A percentile compares a stretch with the other conserved stretches of the same genome.
phyloP scores from a whole-genome alignment of 2,888 invertebrate genomes.

The Candidula unifasciata region DNA sequence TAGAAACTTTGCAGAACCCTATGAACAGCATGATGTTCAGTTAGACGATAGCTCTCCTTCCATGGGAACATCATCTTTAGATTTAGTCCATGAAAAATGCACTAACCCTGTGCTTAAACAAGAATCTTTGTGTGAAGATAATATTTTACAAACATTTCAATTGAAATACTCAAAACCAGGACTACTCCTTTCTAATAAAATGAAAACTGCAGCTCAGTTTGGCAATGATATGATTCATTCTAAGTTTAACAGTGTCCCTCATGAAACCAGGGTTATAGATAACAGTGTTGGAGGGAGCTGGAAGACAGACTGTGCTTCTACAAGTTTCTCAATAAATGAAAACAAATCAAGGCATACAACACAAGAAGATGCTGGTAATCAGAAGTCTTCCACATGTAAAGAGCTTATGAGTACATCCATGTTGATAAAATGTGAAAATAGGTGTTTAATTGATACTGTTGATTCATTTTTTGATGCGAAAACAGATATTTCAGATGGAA shows the following conservation, averaged over 20 bases:
- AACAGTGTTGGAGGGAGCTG: background rate
- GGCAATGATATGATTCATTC: background rate
- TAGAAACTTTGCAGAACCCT: background rate
- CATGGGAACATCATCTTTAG: background rate
- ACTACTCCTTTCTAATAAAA: background rate
- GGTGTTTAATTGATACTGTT: background rate
- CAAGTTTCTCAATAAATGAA: constrained; percentile 1
- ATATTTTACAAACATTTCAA: background rate
- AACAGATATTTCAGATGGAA: background rate
- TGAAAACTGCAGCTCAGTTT: background rate
- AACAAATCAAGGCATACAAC: constrained; percentile 18
- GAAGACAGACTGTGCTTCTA: background rate
- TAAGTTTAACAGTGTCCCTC: background rate
- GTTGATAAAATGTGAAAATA: constrained; percentile 22
- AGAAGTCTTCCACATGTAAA: constrained; percentile 45
- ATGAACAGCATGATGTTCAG: background rate
- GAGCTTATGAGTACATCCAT: constrained; percentile 37
- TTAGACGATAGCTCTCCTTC: background rate
- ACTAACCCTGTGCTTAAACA: background rate
- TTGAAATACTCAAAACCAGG: background rate
- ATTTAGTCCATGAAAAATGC: background rate
- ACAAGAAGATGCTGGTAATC: constrained; percentile 18
- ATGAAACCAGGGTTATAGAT: background rate
- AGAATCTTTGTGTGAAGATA: background rate
- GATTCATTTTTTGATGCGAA: constrained; percentile 8